These are phyloP conservation scores for Ivindomyrus marchei DNA, from an alignment of 2,113 vertebrate genomes.

Conservation along the genomic window DNA sequence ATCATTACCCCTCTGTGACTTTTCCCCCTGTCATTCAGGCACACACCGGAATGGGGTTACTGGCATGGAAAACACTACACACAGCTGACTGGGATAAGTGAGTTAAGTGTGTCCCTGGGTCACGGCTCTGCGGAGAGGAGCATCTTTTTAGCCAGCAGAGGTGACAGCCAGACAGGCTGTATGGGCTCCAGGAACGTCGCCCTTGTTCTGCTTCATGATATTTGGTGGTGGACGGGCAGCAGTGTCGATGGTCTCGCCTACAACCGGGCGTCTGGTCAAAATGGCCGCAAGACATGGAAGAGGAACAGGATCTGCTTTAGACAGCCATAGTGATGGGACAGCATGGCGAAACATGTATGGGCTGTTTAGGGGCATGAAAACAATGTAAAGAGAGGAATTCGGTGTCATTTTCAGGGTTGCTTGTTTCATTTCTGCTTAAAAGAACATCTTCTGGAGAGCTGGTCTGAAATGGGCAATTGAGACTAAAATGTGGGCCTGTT, in stretches of 20 bases:
- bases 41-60: conserved; percentile 1
- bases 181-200: background rate
- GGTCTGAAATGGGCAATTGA: conserved; percentile 8
- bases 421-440: background rate
- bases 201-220: background rate
- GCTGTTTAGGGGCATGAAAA: background rate
- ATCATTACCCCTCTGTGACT: background rate
- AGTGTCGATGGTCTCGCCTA: background rate
- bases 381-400: background rate
- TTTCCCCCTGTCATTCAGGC: background rate
- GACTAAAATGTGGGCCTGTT: background rate
- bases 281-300: background rate
- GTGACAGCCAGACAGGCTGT: background rate
- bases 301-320: background rate
- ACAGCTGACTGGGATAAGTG: background rate
- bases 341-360: background rate
- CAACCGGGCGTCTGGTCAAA: background rate
- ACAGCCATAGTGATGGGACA: background rate
- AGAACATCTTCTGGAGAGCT: background rate
- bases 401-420: background rate
- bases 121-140: background rate
- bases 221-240: background rate
- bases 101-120: background rate
- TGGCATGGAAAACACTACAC: background rate
- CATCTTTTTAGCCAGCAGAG: background rate